Conservation (phyloP, 2,888 invertebrate species). For the Polydrusus tereticollis region DNA sequence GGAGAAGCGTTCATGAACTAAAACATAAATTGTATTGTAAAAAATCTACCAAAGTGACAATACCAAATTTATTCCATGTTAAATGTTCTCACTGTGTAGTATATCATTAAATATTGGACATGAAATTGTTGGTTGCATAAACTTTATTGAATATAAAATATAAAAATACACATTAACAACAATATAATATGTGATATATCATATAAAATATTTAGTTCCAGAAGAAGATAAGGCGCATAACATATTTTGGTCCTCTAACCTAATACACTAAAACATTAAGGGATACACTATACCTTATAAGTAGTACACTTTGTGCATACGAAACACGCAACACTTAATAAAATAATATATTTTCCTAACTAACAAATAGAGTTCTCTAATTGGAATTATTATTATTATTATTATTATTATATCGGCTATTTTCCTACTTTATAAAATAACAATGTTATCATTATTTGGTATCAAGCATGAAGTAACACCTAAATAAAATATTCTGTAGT, state of each 20-base stretch:
- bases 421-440: too few species aligned
- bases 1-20: conserved; percentile 61
- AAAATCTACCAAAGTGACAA: background rate
- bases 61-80: too few species aligned
- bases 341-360: background rate
- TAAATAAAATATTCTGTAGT: too few species aligned
- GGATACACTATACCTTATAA: too few species aligned
- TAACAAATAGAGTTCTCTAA: too few species aligned
- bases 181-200: conserved; percentile 24
- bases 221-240: conserved; percentile 1
- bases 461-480: too few species aligned
- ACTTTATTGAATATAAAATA: conserved; percentile 34
- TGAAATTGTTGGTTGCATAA: background rate
- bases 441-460: too few species aligned
- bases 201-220: background rate
- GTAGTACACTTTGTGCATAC: too few species aligned
- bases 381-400: too few species aligned
- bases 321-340: background rate
- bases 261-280: background rate
- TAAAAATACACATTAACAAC: conserved; percentile 32
- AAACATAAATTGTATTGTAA: background rate
- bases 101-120: background rate
- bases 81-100: too few species aligned
- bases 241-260: conserved; percentile 20
- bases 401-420: too few species aligned